These are phyloP conservation scores for Kobus ellipsiprymnus DNA, from an alignment of 2,113 vertebrate species.

Conservation along the genomic window DNA sequence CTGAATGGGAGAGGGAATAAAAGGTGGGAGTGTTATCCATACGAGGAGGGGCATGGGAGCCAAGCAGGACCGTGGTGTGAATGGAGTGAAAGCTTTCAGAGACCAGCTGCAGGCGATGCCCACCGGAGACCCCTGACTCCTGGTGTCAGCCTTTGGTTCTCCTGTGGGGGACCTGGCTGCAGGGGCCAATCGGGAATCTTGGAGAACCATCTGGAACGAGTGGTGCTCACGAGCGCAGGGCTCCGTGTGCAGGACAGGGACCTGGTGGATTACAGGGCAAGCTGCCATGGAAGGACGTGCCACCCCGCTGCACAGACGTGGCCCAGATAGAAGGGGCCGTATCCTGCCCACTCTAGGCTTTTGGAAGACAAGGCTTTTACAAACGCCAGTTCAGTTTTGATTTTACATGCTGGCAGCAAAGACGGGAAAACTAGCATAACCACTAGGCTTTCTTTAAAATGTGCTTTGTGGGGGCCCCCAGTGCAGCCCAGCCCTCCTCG, in stretches of 20 bases:
- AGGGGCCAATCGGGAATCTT: background rate
- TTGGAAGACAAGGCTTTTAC: background rate
- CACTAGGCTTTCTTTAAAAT: background rate
- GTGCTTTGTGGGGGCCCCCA: background rate
- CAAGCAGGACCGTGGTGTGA: accelerated
- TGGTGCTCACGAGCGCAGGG: background rate
- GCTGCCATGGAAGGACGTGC: background rate
- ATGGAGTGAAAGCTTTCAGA: background rate
- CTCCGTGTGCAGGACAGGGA: background rate
- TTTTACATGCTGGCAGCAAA: background rate
- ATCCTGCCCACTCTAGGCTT: background rate
- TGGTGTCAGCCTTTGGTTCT: background rate
- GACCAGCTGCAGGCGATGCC: background rate
- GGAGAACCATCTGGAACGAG: background rate
- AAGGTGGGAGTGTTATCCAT: background rate
- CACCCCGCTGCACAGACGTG: accelerated
- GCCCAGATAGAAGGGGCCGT: background rate
- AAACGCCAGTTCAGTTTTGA: background rate
- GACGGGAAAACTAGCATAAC: background rate
- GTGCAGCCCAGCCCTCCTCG: background rate
- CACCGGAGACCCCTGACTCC: background rate
- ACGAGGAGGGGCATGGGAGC: background rate
- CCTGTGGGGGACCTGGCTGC: background rate
- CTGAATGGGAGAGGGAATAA: background rate
- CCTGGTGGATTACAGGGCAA: background rate